Base-by-base conservation (phyloP, 2,797 vertebrate genomes). In the Todus mexicanus region DNA sequence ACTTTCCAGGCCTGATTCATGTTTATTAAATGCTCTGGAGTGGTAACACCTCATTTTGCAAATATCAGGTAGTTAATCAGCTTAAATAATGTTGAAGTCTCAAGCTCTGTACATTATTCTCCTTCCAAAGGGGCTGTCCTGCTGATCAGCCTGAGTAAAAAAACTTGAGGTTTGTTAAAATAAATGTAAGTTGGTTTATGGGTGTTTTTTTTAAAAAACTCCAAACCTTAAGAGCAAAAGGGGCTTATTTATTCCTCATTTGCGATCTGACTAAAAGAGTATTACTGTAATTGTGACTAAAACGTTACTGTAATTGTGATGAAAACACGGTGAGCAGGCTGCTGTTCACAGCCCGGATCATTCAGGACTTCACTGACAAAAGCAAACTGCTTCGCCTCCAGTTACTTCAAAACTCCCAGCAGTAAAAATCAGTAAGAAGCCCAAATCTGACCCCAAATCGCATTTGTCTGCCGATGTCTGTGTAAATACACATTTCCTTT, bases 11-110 rank as follows among this genome's bases (percentile, higher is more conserved):
- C 21, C 59, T 75, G 43, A 45, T 70, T 69, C 7, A 4, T 33
- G 29, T 31, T 80, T 89, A 65, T 48, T 87, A 92, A 82, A 60
- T 70, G 54, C 35, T 80, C 65, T 80, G 69, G 31, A 68, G 63
- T 18, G 14, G 47, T 40, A 87, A 61, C 38, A 80, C 57, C 59
- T 80, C 43, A 38, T 94, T 87, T 87, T 87, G 54, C 43, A 83
- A 61, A 61, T 27, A 87, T 42, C 33, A 83, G 35, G 42, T 80
- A 63, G 40, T 89, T 78, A 81, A 92, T 90, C 87, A 91, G 9
- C 16, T 70, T 56, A 51, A 84, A 83, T 42, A 91, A 69, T 11
- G 37, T 48, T 59, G 11, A 63, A 90, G 43, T 84, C 35, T 33
- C 40, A 35, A 77, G 72, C 17, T 54, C 71, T 64, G n/a, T 25